These are phyloP conservation scores for Rhinogobio ventralis DNA, from an alignment of 2,797 vertebrate genomes.

Conservation along the genomic window DNA sequence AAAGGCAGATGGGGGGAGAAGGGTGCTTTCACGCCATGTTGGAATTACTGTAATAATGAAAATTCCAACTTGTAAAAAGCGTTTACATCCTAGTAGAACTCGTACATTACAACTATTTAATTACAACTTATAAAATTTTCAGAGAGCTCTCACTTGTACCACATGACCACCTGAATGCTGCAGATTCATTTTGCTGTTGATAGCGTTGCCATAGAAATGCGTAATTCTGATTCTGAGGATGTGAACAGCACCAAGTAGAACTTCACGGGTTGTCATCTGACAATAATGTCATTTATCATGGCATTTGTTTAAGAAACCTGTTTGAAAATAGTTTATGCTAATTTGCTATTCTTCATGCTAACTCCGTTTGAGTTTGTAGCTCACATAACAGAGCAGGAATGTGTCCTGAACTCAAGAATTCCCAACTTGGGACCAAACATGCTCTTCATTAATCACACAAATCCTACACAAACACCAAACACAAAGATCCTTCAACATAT, in stretches of 20 bases:
- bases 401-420: slow-evolving; percentile 4
- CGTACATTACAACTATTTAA: not conserved
- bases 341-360: not conserved
- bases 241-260: not conserved
- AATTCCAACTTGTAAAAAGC: not conserved
- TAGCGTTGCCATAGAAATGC: not conserved
- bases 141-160: not conserved
- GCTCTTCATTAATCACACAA: slow-evolving; percentile 12
- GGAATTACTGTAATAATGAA: not conserved
- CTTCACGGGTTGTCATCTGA: not conserved
- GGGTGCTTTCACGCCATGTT: not conserved
- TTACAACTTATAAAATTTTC: not conserved
- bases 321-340: not conserved
- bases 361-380: not conserved
- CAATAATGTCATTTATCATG: too few species aligned
- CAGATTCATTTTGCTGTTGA: not conserved
- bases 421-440: not conserved
- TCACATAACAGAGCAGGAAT: not conserved
- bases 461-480: slow-evolving; percentile 15
- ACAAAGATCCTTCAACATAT: slow-evolving; percentile 14
- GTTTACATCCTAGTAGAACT: not conserved
- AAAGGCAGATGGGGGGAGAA: not conserved
- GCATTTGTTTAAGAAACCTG: not conserved
- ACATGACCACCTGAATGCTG: not conserved
- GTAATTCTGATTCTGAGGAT: not conserved